Base-by-base conservation (phyloP, 1,140 invertebrate genomes). In the Drosophila suzukii region DNA sequence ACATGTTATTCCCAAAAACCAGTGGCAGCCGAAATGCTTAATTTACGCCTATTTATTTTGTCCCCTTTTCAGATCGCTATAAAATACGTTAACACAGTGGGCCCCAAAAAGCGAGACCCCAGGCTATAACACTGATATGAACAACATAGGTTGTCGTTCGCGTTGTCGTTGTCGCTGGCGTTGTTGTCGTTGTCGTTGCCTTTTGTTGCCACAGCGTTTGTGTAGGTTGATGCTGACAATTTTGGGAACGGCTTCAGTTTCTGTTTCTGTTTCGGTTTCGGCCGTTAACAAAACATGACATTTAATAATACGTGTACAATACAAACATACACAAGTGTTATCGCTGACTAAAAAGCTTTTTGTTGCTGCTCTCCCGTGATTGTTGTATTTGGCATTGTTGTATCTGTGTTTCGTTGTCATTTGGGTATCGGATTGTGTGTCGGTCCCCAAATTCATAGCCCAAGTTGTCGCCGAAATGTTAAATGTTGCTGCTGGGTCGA, bases 261-360 rank as follows among this genome's bases (percentile, higher is more conserved):
- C 24, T 30, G 55, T 20, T 58, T 24, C 30, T 27, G 71, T 17
- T 73, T 36, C 50, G 70, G 70, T 85, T 78, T 75, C 58, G 83
- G 83, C 82, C 83, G 82, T 86, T 86, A 88, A 86, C 82, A 86
- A 86, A 86, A 86, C 82, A 86, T 86, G 82, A 81, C 82, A 86
- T 86, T 86, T 86, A 86, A 86, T 86, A 86, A 86, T 86, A 86
- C 82, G 83, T 85, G 75, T 82, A 88, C 82, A 88, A 85, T 85
- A 67, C 78, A 85, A 82, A 78, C 75, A 85, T 81, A 75, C 82
- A 86, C 76, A 79, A 86, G 82, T 86, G 82, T 86, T 86, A 86
- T 86, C 82, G 82, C 83, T 82, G 83, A 88, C 82, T 86, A 86
- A 86, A 86, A 86, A 86, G 82, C 82, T 86, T 88, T 86, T 82